phyloP scores from a whole-genome alignment of 1,140 invertebrate genomes.

The Aphelenchoides fujianensis region DNA sequence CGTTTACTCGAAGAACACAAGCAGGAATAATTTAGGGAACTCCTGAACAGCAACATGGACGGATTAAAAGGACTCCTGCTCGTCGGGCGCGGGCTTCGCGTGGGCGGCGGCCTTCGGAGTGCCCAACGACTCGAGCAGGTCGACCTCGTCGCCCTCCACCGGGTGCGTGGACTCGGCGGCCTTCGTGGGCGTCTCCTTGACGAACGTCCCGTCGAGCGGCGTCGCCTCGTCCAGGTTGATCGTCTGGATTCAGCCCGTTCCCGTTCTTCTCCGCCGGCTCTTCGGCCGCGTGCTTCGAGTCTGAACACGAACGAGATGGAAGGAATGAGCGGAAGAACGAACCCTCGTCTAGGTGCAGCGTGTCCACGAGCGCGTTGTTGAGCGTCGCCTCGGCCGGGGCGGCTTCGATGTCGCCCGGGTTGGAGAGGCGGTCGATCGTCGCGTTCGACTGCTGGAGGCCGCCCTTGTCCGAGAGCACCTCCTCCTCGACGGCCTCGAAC shows the following conservation, averaged over 20 bases:
- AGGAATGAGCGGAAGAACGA: background rate
- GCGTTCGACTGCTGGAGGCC: background rate
- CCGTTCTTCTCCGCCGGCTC: background rate
- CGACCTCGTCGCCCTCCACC: background rate
- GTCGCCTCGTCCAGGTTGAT: background rate
- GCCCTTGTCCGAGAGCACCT: background rate
- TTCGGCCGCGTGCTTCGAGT: too few relatives aligned
- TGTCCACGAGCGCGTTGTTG: background rate
- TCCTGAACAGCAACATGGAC: too few relatives aligned
- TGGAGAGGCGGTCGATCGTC: background rate
- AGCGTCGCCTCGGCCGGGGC: background rate
- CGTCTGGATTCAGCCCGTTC: background rate
- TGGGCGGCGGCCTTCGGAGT: background rate
- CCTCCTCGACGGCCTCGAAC: slow-evolving; percentile 2
- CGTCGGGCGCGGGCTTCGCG: background rate
- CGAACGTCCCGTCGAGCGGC: background rate
- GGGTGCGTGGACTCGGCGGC: background rate
- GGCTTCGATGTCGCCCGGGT: background rate
- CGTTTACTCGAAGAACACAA: background rate
- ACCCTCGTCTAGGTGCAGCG: background rate
- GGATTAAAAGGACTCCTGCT: background rate
- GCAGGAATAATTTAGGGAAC: background rate
- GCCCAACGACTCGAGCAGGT: background rate
- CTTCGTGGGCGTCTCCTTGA: background rate
- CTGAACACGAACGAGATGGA: too few relatives aligned